Base-by-base conservation (phyloP, 2,888 invertebrate species). In the Eupithecia abbreviata region DNA sequence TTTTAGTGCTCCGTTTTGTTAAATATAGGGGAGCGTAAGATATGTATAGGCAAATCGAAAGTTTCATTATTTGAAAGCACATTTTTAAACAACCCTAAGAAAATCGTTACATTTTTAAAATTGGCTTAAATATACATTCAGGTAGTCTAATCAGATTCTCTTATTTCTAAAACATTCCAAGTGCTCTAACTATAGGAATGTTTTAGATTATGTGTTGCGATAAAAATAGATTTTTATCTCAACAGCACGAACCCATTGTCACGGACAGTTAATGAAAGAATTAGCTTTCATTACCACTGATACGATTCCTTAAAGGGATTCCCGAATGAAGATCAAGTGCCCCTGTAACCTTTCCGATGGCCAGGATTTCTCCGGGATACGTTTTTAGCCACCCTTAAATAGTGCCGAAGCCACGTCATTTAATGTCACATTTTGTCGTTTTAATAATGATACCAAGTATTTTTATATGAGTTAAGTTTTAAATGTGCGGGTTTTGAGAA, bases 281-380 rank as follows among this genome's bases (percentile, higher is more conserved):
- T 95, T 95, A 94, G 94, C 93, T 93, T 94, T 93, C 94, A 94
- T 95, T 94, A 95, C 94, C 89, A 89, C 90, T 91, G 92, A 94
- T 93, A 93, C 92, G 93, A 92, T 92, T 91, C 91, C 93, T 93
- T 93, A 93, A 95, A 95, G 93, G 93, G 93, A 93, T 92, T 92
- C 89, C 87, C 90, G 91, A 94, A 94, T 93, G 90, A 94, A 93
- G 93, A 93, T 89, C 91, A 92, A 93, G 92, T 93, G 90, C 90
- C 89, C 88, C 85, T 87, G 90, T 89, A 92, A 92, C 92, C 92
- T 94, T 90, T 90, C 89, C 90, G 88, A 91, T 90, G 88, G 89
- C 84, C 82, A 81, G 87, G 90, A 91, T 91, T 92, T 92, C 92
- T 92, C 90, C 90, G 88, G 90, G 92, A 93, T 92, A 91, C 91